Evolutionary conservation across 2,113 vertebrate species (phyloP), one percentile per base, ranked within the genome.

Genomic region (Elephas maximus): DNA sequence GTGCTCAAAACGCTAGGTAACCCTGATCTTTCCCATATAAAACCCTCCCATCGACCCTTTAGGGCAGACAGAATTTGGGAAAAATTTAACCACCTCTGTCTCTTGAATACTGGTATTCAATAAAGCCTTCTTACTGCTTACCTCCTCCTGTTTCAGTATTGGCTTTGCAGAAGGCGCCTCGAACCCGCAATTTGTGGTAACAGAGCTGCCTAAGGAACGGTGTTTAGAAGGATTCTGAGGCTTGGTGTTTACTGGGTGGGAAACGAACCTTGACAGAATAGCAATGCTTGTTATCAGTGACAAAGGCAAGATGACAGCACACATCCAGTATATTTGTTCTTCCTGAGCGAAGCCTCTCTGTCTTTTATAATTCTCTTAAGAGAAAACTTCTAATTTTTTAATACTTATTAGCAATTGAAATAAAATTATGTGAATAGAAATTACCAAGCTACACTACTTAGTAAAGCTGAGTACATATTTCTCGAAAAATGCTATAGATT

Each of bases 391-490:
- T 86, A 88, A 93, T 87, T 93, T 93, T 60, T 45, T 41, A 96
- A 95, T 28, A 33, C 26, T 67, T 83, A 88, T 63, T 4, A 60
- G 21, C 3, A 93, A 86, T 5, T 77, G 30, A 73, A 90, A 92
- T 74, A 89, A 93, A 30, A 21, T 83, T 44, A 79, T 14, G 0
- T 24, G 18, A 45, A 67, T 91, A 83, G 37, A 94, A 84, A 30
- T 94, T 62, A 92, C 62, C 20, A 74, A 90, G 95, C 15, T 87
- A 78, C 6, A 86, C 21, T 88, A 74, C 44, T 91, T 84, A 92
- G 62, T 69, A 95, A 96, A 92, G 30, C 18, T 73, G 94, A 88
- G 57, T 51, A 93, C 84, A 51, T 88, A 87, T 57, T 91, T 93
- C 82, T 71, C 88, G 12, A 71, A 91, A 96, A 96, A 95, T 88